Conservation (phyloP, 2,797 vertebrate genomes). For the Anguilla pacifica region DNA sequence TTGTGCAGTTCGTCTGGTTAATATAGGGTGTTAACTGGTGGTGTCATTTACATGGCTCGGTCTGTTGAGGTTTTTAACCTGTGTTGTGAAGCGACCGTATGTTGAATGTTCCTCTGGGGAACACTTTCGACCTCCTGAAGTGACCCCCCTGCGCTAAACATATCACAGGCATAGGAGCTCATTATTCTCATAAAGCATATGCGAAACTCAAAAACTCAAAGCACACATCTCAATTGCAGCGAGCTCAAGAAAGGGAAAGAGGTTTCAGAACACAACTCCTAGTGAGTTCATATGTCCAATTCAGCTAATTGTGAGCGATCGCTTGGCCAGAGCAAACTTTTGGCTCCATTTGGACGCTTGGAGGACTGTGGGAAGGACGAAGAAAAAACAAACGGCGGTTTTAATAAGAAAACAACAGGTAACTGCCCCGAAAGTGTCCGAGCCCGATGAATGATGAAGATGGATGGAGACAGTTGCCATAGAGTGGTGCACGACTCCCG, state of each 20-base stretch:
- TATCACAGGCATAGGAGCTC: background rate
- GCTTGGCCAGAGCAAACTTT: constrained; percentile 43
- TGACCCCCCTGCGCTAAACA: background rate
- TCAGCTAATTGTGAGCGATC: constrained; percentile 33
- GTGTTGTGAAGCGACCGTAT: constrained; percentile 15
- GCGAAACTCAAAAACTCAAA: background rate
- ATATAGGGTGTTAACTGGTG: background rate
- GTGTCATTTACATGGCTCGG: background rate
- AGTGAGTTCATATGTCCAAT: constrained; percentile 5
- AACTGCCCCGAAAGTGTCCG: constrained; percentile 45
- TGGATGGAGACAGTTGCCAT: constrained; percentile 64
- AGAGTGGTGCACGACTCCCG: constrained; percentile 55
- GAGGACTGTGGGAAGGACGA: constrained; percentile 40
- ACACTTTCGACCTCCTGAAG: background rate
- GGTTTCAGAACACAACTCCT: background rate
- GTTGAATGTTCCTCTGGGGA: constrained; percentile 15
- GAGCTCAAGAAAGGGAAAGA: background rate
- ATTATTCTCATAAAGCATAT: background rate
- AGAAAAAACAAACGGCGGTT: constrained; percentile 56
- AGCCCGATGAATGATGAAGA: constrained; percentile 68
- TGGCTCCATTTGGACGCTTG: constrained; percentile 47
- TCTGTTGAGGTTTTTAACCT: background rate
- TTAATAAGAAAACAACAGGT: constrained; percentile 59
- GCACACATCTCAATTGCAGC: background rate
- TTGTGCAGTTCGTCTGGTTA: background rate